Conservation (phyloP, 2,113 vertebrate genomes). For the Dolichotis patagonum region DNA sequence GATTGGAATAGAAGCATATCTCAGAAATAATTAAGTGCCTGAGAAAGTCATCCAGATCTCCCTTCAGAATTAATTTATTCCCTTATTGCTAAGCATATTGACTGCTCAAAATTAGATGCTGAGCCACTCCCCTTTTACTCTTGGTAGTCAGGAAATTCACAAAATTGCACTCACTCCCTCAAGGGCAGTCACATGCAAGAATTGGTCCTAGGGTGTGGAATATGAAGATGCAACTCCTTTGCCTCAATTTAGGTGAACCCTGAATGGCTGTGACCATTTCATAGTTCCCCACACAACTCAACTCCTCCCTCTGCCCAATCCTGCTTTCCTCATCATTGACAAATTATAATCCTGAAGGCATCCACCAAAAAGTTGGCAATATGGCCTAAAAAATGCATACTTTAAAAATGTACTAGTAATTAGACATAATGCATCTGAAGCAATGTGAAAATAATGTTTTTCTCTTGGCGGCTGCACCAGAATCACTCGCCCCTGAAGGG, state of each 20-base stretch:
- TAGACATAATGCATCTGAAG: slow-evolving; percentile 34
- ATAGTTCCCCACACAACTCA: neutral
- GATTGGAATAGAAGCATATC: neutral
- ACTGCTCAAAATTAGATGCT: neutral
- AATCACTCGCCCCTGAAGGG: neutral
- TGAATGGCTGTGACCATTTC: slow-evolving; percentile 30
- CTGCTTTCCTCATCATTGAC: neutral
- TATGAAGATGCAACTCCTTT: neutral
- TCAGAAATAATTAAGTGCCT: slow-evolving; percentile 24
- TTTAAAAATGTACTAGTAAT: slow-evolving; percentile 36
- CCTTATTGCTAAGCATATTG: neutral
- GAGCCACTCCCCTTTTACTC: neutral
- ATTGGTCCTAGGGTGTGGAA: neutral
- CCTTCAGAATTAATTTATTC: neutral
- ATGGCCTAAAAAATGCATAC: neutral
- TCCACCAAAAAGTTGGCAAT: neutral
- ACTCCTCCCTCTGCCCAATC: neutral
- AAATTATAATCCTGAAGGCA: neutral
- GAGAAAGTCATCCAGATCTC: slow-evolving; percentile 6
- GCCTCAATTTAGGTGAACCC: neutral
- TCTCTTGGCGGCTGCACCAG: neutral
- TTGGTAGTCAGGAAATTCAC: neutral
- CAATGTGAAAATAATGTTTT: neutral
- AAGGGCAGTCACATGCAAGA: neutral
- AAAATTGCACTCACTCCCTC: slow-evolving; percentile 11